Evolutionary conservation across 2,113 vertebrate genomes (phyloP).

Genomic region (Reinhardtius hippoglossoides): DNA sequence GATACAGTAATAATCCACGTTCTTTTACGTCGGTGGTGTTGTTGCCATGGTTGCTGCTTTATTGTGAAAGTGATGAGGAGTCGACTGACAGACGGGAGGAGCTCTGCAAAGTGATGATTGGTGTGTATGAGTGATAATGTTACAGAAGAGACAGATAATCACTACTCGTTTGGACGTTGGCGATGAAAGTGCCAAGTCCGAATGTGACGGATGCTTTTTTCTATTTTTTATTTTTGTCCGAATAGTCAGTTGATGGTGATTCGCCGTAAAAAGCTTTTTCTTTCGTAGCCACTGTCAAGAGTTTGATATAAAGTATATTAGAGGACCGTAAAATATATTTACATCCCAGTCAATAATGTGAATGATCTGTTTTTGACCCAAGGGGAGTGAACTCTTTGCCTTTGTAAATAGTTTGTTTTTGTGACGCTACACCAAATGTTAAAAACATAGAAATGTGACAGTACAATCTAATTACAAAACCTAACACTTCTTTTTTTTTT

Average conservation of each 20-base stretch:
- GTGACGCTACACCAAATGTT: conserved; percentile 70
- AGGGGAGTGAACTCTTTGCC: conserved; percentile 67
- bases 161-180: conserved; percentile 13
- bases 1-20: conserved; percentile 52
- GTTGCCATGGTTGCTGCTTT: conserved; percentile 73
- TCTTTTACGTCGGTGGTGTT: conserved; percentile 47
- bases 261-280: conserved; percentile 32
- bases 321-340: conserved; percentile 60
- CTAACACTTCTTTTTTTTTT: conserved; percentile 37
- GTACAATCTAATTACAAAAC: conserved; percentile 67
- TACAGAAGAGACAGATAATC: conserved; percentile 18
- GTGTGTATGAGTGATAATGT: conserved; percentile 23
- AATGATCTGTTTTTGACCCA: conserved; percentile 68
- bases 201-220: conserved; percentile 36
- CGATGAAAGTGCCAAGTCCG: conserved; percentile 41
- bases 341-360: conserved; percentile 79
- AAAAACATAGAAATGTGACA: conserved; percentile 65
- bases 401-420: conserved; percentile 69
- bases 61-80: conserved; percentile 58
- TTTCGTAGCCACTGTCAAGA: conserved; percentile 37
- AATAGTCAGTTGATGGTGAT: conserved; percentile 23
- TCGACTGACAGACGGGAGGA: conserved; percentile 47
- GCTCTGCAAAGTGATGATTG: conserved; percentile 42
- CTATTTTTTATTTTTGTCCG: conserved; percentile 6
- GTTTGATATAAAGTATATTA: conserved; percentile 59